Conservation (phyloP, 2,888 invertebrate genomes). For the Drosophila algonquin region DNA sequence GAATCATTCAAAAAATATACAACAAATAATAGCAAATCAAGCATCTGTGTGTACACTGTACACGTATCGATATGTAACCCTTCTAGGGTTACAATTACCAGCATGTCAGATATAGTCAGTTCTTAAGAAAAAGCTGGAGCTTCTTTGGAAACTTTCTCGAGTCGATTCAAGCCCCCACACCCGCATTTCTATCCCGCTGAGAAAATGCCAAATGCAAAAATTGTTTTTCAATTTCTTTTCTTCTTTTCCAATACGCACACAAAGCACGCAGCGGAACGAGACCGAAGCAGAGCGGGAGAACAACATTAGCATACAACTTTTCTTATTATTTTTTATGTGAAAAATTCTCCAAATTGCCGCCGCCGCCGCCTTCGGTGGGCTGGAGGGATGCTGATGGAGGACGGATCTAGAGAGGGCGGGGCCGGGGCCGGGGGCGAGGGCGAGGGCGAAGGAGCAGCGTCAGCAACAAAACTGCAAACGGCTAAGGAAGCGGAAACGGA, state of each 20-base stretch:
- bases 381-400: conserved; percentile 24
- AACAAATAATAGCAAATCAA: neutral
- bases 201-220: conserved; percentile 68
- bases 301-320: conserved; percentile 77
- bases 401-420: neutral
- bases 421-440: conserved; percentile 9
- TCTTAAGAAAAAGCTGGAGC: conserved; percentile 52
- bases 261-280: conserved; percentile 44
- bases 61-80: too few relatives aligned
- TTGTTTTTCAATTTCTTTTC: conserved; percentile 76
- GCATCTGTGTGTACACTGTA: too few relatives aligned
- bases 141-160: conserved; percentile 58
- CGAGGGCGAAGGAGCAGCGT: conserved; percentile 19
- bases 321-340: conserved; percentile 79
- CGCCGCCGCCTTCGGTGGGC: conserved; percentile 28
- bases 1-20: too few relatives aligned
- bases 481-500: conserved; percentile 78
- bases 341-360: conserved; percentile 63
- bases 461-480: conserved; percentile 69
- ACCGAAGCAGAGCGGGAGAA: conserved; percentile 30
- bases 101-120: conserved; percentile 51
- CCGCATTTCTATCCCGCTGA: conserved; percentile 37
- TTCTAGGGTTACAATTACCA: neutral
- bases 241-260: conserved; percentile 58
- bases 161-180: conserved; percentile 12